Evolutionary conservation across 2,797 vertebrate genomes (phyloP), one percentile per base, ranked within the genome.

Genomic region (Moxostoma hubbsi): DNA sequence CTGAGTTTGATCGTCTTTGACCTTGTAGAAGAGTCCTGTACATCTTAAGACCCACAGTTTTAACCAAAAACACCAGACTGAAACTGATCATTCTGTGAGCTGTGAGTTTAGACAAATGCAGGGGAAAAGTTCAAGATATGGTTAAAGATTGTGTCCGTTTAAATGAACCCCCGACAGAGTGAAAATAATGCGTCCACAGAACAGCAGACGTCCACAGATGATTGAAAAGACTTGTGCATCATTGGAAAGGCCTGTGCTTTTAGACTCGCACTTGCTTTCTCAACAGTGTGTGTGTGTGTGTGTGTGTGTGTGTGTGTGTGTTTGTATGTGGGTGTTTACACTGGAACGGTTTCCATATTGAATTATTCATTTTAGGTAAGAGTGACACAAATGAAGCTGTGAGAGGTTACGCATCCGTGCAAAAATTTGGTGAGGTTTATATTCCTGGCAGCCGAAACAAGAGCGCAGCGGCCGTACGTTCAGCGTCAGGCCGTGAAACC

Each of bases 321-420:
- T 16, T 81, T 76, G 75, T 53, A 71, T 15, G 58, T 45, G 79
- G 1, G 5, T 89, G 85, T 92, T 91, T 90, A 89, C 85, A 64
- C 82, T 90, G 91, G 88, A 88, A 75, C 84, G 71, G 72, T 67
- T 70, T 79, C 65, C 36, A 75, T 73, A 72, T 84, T 45, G 51
- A 78, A 78, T 86, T 83, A 88, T 73, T 90, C 86, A 88, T 83
- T 76, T 67, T 54, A 87, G 78, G 77, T 12, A 46, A 49, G 67
- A 70, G 77, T 77, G 58, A 83, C 76, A 47, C 87, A 83, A 88
- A 87, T 83, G 10, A 53, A 80, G 86, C 76, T 51, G 83, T 69
- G 84, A 75, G 49, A 51, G 61, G 87, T 85, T 87, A 87, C 81
- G 87, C 83, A 88, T 88, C 85, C 80, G 18, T 86, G 88, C 86